A percentile compares a stretch with the other conserved stretches of the same genome.
These are phyloP conservation scores for Melinaea menophilus DNA, from an alignment of 2,888 invertebrate species.

Conservation along the genomic window DNA sequence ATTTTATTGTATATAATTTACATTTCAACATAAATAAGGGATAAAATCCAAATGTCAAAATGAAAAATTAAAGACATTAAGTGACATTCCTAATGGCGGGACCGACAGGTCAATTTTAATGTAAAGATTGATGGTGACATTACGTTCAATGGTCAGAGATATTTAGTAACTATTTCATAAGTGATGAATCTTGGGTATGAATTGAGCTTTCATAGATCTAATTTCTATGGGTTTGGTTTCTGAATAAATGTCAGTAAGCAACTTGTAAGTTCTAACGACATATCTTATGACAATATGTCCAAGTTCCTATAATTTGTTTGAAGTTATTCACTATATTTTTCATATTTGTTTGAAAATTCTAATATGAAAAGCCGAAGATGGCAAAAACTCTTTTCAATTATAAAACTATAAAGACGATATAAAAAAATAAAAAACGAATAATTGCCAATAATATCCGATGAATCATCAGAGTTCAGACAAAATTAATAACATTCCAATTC, in stretches of 20 bases:
- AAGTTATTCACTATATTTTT: too few relatives aligned
- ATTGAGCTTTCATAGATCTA: too few relatives aligned
- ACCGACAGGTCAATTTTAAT: slow-evolving; percentile 23
- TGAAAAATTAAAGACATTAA: not conserved
- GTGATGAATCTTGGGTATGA: too few relatives aligned
- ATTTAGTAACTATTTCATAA: slow-evolving; percentile 3
- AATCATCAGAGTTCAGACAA: not conserved
- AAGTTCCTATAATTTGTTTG: too few relatives aligned
- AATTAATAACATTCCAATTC: not conserved
- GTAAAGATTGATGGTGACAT: slow-evolving; percentile 24
- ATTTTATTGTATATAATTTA: too few relatives aligned
- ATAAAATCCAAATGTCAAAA: not conserved
- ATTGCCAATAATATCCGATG: not conserved
- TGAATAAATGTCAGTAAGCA: too few relatives aligned
- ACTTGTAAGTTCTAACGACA: too few relatives aligned
- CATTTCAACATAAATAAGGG: too few relatives aligned
- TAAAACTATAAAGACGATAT: not conserved
- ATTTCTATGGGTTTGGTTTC: too few relatives aligned
- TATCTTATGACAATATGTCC: too few relatives aligned
- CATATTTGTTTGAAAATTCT: too few relatives aligned
- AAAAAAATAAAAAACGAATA: not conserved
- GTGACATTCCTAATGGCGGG: not conserved
- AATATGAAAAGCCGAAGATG: too few relatives aligned
- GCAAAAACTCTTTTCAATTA: not conserved
- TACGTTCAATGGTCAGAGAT: slow-evolving; percentile 1